Conservation (phyloP, 2,888 invertebrate genomes). For the Chouioia cunea region DNA sequence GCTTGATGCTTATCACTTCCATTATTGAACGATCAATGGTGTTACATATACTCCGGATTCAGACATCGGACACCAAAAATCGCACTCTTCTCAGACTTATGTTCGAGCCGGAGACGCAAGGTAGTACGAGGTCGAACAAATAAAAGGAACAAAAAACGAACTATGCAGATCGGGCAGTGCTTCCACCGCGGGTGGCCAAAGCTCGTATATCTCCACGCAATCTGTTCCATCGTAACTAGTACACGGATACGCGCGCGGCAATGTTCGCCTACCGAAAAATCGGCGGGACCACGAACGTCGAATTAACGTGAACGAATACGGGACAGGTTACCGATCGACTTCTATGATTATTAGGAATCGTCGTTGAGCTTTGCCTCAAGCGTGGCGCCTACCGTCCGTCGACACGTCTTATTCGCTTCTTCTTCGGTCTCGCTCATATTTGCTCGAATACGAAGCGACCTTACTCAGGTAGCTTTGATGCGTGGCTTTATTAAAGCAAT, state of each 20-base stretch:
- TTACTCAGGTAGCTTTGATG: too few species aligned
- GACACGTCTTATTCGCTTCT: neutral
- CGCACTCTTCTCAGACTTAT: neutral
- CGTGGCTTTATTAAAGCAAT: too few species aligned
- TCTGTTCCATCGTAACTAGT: slow-evolving; percentile 3
- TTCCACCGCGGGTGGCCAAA: slow-evolving; percentile 23
- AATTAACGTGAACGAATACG: neutral
- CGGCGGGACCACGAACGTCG: neutral
- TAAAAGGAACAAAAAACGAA: slow-evolving; percentile 7
- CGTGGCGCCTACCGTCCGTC: neutral
- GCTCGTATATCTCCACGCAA: neutral
- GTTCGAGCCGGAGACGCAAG: slow-evolving; percentile 2
- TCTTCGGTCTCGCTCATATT: neutral
- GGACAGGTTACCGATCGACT: slow-evolving; percentile 10
- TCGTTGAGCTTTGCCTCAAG: neutral
- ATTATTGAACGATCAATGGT: slow-evolving; percentile 26
- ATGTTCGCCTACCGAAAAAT: too few species aligned
- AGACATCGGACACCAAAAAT: slow-evolving; percentile 33
- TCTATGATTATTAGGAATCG: slow-evolving; percentile 24
- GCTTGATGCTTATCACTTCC: neutral
- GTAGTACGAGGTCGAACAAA: neutral
- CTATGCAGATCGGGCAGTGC: slow-evolving; percentile 8
- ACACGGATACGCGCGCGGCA: neutral
- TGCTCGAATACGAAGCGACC: too few species aligned
- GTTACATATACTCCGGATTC: slow-evolving; percentile 40